A percentile compares a stretch with the other conserved stretches of the same genome.
These are phyloP conservation scores for Sebastolobus alascanus DNA, from an alignment of 2,797 vertebrate genomes.

Conservation along the genomic window DNA sequence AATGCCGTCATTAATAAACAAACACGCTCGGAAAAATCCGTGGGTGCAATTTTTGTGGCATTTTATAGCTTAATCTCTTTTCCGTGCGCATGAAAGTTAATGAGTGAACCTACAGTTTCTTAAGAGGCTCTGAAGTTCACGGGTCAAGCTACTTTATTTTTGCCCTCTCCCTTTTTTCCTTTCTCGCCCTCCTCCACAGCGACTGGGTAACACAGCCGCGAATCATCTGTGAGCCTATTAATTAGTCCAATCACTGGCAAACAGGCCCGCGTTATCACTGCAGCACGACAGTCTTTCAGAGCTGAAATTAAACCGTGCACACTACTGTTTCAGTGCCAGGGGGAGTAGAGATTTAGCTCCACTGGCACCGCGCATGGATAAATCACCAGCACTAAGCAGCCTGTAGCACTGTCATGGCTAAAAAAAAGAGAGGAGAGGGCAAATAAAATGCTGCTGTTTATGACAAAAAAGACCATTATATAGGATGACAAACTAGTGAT, in stretches of 20 bases:
- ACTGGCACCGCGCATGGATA: slow-evolving; percentile 77
- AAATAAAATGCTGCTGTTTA: slow-evolving; percentile 73
- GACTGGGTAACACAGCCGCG: slow-evolving; percentile 62
- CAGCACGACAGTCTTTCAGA: slow-evolving; percentile 78
- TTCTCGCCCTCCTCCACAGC: slow-evolving; percentile 37
- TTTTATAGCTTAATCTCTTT: slow-evolving; percentile 29
- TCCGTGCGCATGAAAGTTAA: slow-evolving; percentile 34
- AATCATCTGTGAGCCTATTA: slow-evolving; percentile 81
- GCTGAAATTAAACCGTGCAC: slow-evolving; percentile 83
- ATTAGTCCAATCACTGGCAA: slow-evolving; percentile 83
- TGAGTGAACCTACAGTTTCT: slow-evolving; percentile 19
- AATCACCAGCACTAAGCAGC: slow-evolving; percentile 80
- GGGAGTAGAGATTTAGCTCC: slow-evolving; percentile 79
- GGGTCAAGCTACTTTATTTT: slow-evolving; percentile 58
- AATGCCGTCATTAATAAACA: slow-evolving; percentile 57
- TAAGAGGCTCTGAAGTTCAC: slow-evolving; percentile 45
- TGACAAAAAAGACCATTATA: slow-evolving; percentile 65
- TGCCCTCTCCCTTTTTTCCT: slow-evolving; percentile 22
- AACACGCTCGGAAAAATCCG: slow-evolving; percentile 38
- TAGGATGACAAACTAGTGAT: slow-evolving; percentile 68
- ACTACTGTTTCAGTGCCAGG: slow-evolving; percentile 76
- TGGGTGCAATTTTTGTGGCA: slow-evolving; percentile 21
- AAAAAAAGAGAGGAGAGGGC: slow-evolving; percentile 40
- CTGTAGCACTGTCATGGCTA: slow-evolving; percentile 58
- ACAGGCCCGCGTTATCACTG: slow-evolving; percentile 76